These are phyloP conservation scores for Calameuta idolon DNA, from an alignment of 2,888 invertebrate species.

Conservation along the genomic window DNA sequence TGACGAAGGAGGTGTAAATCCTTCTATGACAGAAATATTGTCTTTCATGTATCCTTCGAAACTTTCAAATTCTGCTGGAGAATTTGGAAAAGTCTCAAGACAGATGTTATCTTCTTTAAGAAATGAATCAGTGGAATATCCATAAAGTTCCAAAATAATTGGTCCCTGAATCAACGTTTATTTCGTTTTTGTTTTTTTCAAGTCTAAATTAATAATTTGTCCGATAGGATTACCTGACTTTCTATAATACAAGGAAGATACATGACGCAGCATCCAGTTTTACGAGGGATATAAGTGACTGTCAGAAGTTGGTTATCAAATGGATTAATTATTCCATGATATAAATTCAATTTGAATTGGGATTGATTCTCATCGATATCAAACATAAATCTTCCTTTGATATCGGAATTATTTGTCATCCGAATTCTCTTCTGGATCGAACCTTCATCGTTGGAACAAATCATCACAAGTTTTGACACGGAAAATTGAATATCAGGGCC, in stretches of 20 bases:
- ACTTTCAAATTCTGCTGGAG: conserved; percentile 32
- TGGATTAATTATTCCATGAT: conserved; percentile 53
- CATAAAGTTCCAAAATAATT: conserved; percentile 53
- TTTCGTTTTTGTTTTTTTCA: conserved; percentile 9
- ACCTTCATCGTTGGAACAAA: conserved; percentile 22
- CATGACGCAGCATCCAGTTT: conserved; percentile 53
- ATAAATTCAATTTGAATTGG: conserved; percentile 56
- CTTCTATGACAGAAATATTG: conserved; percentile 26
- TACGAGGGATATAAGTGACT: conserved; percentile 54
- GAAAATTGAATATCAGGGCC: conserved; percentile 39
- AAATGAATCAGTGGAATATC: conserved; percentile 30
- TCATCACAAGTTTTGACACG: conserved; percentile 27
- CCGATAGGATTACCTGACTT: conserved; percentile 58
- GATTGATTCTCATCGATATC: conserved; percentile 52
- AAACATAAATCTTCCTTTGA: conserved; percentile 58
- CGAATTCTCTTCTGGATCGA: conserved; percentile 50
- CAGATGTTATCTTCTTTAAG: conserved; percentile 15
- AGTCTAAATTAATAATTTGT: conserved; percentile 11
- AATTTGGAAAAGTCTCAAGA: conserved; percentile 32
- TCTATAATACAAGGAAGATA: conserved; percentile 58
- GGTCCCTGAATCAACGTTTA: conserved; percentile 47
- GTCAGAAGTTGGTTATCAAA: conserved; percentile 49
- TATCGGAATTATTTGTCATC: conserved; percentile 56
- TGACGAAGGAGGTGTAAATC: conserved; percentile 45
- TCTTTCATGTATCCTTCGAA: conserved; percentile 58